Percentiles rank a stretch among this genome's conserved stretches.
Conservation (phyloP, 1,140 invertebrate species). For the Eurosta solidaginis region DNA sequence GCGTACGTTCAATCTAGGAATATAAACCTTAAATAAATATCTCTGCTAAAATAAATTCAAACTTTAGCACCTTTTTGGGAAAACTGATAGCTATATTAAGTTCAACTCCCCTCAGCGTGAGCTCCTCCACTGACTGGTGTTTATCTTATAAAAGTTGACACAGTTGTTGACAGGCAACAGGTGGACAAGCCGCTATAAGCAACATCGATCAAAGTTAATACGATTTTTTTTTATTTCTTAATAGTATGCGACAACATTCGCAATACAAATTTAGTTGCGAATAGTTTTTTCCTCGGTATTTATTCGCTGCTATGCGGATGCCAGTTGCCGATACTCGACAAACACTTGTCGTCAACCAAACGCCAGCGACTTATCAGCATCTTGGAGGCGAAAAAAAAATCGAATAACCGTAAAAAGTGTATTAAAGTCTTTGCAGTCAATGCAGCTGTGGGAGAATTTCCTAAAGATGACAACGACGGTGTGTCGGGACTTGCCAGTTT, state of each 20-base stretch:
- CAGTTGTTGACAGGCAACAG: conserved; percentile 16
- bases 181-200: not conserved
- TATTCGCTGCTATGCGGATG: not conserved
- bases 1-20: too few species aligned
- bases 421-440: not conserved
- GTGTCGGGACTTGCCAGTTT: too few species aligned
- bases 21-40: too few species aligned
- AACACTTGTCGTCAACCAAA: conserved; percentile 13
- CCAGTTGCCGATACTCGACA: not conserved
- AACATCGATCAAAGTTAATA: not conserved
- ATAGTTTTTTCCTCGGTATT: not conserved
- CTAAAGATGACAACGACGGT: too few species aligned
- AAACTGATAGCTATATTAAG: too few species aligned
- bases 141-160: not conserved
- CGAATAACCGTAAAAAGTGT: not conserved
- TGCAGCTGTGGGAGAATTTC: not conserved
- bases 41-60: not conserved
- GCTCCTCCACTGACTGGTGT: not conserved
- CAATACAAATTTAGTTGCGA: conserved; percentile 10
- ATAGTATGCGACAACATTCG: not conserved
- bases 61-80: not conserved
- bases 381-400: not conserved
- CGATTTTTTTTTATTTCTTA: not conserved
- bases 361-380: conserved; percentile 10
- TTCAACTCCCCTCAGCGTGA: too few species aligned